A percentile compares a stretch with the other conserved stretches of the same genome.
Evolutionary conservation across 2,888 invertebrate genomes (phyloP).

Genomic region (Cremastinae sp.): DNA sequence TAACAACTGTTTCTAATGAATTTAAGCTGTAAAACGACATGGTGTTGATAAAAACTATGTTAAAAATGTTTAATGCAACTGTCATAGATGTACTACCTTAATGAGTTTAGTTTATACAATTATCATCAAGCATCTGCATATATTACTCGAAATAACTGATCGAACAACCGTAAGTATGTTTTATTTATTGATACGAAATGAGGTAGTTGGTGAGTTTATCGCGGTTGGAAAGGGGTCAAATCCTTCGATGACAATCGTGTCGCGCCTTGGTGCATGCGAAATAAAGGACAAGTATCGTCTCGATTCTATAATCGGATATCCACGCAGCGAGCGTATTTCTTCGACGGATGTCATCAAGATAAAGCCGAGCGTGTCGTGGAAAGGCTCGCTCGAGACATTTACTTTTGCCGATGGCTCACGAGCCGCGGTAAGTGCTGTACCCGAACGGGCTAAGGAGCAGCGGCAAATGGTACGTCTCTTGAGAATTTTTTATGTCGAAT

Average conservation of each 20-base stretch:
- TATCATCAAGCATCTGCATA: no score
- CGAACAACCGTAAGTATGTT: no score
- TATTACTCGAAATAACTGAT: no score
- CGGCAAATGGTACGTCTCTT: conserved; percentile 88
- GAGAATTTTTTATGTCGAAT: conserved; percentile 83
- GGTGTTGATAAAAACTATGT: no score
- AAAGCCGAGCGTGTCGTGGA: background rate
- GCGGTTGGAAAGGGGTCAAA: conserved; percentile 44
- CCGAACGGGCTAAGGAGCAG: conserved; percentile 88
- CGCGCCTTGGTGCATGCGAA: background rate
- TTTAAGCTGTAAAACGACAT: no score
- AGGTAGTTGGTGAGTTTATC: background rate
- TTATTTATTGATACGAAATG: conserved; percentile 9
- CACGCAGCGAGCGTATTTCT: conserved; percentile 19
- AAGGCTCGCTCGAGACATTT: conserved; percentile 18
- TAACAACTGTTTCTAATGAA: no score
- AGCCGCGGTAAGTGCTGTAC: conserved; percentile 88
- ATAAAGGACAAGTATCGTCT: conserved; percentile 3
- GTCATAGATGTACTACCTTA: no score
- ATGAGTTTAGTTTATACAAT: no score
- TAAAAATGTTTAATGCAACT: no score
- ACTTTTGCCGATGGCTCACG: conserved; percentile 75
- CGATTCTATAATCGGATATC: conserved; percentile 32
- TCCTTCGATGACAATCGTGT: conserved; percentile 8
- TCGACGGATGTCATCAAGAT: conserved; percentile 31